A percentile compares a stretch with the other conserved stretches of the same genome.
These are phyloP conservation scores for Sibirionetta formosa DNA, from an alignment of 2,797 vertebrate species.

Conservation along the genomic window DNA sequence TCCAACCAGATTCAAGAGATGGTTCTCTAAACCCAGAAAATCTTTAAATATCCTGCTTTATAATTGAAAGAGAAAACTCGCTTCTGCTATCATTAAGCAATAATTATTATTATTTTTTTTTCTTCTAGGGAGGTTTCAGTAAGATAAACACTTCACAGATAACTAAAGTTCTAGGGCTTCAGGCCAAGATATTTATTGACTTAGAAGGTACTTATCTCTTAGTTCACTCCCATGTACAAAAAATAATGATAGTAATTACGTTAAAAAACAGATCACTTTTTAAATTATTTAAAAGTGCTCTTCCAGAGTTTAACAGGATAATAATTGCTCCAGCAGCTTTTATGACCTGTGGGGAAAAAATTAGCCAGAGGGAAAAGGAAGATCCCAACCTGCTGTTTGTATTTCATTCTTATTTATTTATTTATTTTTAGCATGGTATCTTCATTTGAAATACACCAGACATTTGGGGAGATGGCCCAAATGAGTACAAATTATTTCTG, in stretches of 20 bases:
- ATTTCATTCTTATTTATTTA: background rate
- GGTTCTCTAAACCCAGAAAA: constrained; percentile 11
- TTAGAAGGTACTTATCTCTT: constrained; percentile 69
- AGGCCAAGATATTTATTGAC: constrained; percentile 75
- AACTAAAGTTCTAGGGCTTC: constrained; percentile 48
- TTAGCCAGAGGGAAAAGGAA: background rate
- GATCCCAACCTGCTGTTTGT: background rate
- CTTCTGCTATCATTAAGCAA: constrained; percentile 66
- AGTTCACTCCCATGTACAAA: constrained; percentile 65
- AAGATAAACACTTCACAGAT: constrained; percentile 69
- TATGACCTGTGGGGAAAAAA: constrained; percentile 36
- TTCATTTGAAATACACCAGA: background rate
- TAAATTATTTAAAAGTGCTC: constrained; percentile 76
- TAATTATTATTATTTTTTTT: constrained; percentile 72
- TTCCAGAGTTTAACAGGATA: constrained; percentile 53
- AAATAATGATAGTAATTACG: constrained; percentile 71
- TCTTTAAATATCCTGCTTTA: constrained; percentile 4
- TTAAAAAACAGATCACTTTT: constrained; percentile 56
- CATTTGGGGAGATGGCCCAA: background rate
- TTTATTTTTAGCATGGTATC: background rate
- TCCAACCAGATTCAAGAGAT: background rate
- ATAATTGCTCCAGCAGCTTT: constrained; percentile 57
- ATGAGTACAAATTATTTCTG: background rate
- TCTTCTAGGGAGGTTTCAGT: constrained; percentile 50
- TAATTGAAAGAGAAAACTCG: constrained; percentile 64